Evolutionary conservation across 2,888 invertebrate species (phyloP).

Genomic region (Hecatera dysodea): DNA sequence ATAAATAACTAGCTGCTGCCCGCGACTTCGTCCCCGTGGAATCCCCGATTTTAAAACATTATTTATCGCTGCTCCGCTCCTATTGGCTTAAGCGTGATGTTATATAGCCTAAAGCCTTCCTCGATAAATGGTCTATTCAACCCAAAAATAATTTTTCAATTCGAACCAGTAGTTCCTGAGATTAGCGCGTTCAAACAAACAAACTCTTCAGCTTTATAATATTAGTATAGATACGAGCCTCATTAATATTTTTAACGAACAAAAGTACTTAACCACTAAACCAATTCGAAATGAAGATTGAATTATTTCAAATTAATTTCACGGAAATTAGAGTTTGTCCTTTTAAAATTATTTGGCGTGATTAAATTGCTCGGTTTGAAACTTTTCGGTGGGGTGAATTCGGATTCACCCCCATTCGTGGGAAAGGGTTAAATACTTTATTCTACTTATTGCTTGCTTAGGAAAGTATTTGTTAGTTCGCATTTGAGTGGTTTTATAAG

Average conservation of each 20-base stretch:
- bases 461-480: constrained; percentile 51
- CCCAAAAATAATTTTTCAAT: too few relatives aligned
- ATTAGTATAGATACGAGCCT: too few relatives aligned
- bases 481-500: constrained; percentile 33
- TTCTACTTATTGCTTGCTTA: constrained; percentile 45
- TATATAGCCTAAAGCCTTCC: too few relatives aligned
- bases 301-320: constrained; percentile 44
- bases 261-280: constrained; percentile 12
- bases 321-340: constrained; percentile 39
- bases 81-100: too few relatives aligned
- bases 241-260: not conserved
- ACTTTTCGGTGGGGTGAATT: constrained; percentile 50
- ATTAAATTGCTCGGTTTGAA: constrained; percentile 55
- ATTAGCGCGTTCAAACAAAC: too few relatives aligned
- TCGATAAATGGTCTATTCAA: too few relatives aligned
- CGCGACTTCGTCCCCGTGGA: too few relatives aligned
- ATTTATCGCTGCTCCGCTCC: too few relatives aligned
- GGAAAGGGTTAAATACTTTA: constrained; percentile 58
- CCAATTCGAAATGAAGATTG: constrained; percentile 13
- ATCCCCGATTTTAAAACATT: too few relatives aligned
- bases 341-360: constrained; percentile 55
- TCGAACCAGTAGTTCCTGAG: too few relatives aligned
- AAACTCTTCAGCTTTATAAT: too few relatives aligned
- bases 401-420: constrained; percentile 28
- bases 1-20: too few relatives aligned